Percentiles rank a stretch among this genome's conserved stretches.
These are phyloP conservation scores for Leptopilina boulardi DNA, from an alignment of 1,140 invertebrate genomes.

Conservation along the genomic window DNA sequence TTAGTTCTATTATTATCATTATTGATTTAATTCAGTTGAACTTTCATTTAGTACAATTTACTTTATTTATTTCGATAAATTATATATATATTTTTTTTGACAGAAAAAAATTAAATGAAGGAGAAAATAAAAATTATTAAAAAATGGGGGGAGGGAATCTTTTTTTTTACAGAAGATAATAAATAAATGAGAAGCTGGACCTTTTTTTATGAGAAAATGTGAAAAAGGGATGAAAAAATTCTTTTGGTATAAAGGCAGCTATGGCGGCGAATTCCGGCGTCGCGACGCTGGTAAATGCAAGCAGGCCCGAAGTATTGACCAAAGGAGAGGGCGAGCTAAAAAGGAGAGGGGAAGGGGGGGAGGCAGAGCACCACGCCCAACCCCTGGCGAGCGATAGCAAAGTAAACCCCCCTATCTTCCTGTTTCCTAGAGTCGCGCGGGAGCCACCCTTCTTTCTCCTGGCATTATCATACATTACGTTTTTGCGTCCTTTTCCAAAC, in stretches of 20 bases:
- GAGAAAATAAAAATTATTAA: no score
- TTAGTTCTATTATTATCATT: no score
- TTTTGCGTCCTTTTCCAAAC: constrained; percentile 65
- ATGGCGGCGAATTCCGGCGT: constrained; percentile 69
- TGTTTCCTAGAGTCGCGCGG: constrained; percentile 47
- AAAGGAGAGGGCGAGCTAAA: constrained; percentile 57
- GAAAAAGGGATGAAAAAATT: no score
- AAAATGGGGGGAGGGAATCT: no score
- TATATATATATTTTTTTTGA: no score
- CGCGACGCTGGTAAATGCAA: constrained; percentile 71
- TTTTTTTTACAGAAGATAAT: no score
- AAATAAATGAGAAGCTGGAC: no score
- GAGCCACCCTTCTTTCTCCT: constrained; percentile 57
- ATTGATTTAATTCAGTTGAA: no score
- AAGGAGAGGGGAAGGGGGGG: constrained; percentile 53
- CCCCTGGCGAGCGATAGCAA: constrained; percentile 65
- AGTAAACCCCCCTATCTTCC: constrained; percentile 54
- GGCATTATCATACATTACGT: constrained; percentile 74
- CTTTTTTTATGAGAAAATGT: no score
- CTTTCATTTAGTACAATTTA: no score
- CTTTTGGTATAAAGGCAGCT: constrained; percentile 49
- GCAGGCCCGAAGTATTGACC: constrained; percentile 74
- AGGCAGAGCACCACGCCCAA: constrained; percentile 73
- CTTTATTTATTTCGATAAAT: no score
- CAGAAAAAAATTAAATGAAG: no score